Evolutionary conservation across 1,140 invertebrate genomes (phyloP).

Genomic region (Drosophila paulistorum): DNA sequence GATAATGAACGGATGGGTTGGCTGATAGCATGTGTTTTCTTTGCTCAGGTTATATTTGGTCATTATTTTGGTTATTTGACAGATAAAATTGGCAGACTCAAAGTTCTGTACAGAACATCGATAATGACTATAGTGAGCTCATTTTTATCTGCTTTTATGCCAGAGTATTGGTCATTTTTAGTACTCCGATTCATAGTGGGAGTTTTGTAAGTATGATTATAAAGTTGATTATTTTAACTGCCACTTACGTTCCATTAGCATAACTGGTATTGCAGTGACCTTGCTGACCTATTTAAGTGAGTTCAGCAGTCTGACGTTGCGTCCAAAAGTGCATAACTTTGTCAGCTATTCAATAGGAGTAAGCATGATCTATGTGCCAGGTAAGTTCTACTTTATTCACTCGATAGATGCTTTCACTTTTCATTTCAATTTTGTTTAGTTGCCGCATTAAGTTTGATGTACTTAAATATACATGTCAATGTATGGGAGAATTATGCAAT

Average conservation of each 20-base stretch:
- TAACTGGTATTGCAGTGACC: slow-evolving; percentile 2
- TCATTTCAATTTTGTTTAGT: background rate
- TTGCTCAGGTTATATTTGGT: background rate
- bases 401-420: background rate
- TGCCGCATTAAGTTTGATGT: background rate
- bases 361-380: background rate
- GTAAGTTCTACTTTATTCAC: background rate
- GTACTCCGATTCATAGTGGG: background rate
- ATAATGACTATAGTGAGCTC: background rate
- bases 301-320: background rate
- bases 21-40: background rate
- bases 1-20: background rate
- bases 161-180: slow-evolving; percentile 1
- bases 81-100: background rate
- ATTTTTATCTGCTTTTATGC: background rate
- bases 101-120: background rate
- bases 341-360: background rate
- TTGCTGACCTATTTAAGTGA: slow-evolving; percentile 4
- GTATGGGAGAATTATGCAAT: background rate
- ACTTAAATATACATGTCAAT: background rate
- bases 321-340: background rate
- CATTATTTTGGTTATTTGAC: background rate
- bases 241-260: background rate
- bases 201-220: background rate
- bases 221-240: background rate